Evolutionary conservation across 2,113 vertebrate genomes (phyloP), one percentile per base, ranked within the genome.

Genomic region (Ceuthmochares aereus): DNA sequence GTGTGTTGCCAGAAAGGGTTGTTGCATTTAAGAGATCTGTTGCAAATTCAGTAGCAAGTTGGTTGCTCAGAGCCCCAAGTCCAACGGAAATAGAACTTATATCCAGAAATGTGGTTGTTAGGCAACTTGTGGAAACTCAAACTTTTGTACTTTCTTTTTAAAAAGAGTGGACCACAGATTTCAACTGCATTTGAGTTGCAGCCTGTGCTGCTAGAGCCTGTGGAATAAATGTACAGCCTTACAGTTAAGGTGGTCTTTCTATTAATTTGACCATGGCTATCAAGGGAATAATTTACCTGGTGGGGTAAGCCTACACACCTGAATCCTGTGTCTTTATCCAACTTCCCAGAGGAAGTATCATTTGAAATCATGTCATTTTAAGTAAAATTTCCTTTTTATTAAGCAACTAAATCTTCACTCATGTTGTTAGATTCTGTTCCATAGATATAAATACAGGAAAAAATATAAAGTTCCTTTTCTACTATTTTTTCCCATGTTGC

Each of bases 41-140:
- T 14, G 12, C 0, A 0, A 64, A 69, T 59, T 64, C 30, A 16
- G 30, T 42, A 49, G 40, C 0, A 1, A 59, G n/a, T 21, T 29
- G 3, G 0, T 84, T 73, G 32, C 25, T 45, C 1, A 4, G 43
- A 80, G 26, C 9, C 26, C 37, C 18, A 69, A 7, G 62, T 40
- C 22, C 43, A 52, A 36, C 25, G 63, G 27, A 59, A 60, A 7
- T 7, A 27, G 30, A 64, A 20, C 26, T 10, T 64, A 16, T 2
- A 6, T 42, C 49, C 30, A 55, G 40, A 84, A 88, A 36, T 8
- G 8, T 0, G 2, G 10, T 64, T 70, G 7, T 22, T 42, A 14
- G n/a, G n/a, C n/a, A n/a, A n/a, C n/a, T n/a, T n/a, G n/a, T n/a
- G n/a, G n/a, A n/a, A n/a, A n/a, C n/a, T n/a, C n/a, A n/a, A n/a